Base-by-base conservation (phyloP, 1,140 invertebrate species). In the Papilio dardanus region DNA sequence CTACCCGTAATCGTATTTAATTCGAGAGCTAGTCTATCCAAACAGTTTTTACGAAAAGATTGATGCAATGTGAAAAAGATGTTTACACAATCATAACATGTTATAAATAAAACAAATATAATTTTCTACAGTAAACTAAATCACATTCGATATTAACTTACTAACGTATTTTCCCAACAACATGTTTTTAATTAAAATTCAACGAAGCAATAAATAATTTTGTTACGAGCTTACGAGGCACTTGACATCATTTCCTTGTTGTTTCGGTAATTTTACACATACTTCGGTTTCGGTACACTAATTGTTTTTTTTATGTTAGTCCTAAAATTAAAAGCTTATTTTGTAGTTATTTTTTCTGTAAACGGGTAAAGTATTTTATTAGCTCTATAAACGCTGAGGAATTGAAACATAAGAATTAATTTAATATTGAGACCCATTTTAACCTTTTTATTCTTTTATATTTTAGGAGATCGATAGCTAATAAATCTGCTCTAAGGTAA, bases 191-290 rank as follows among this genome's bases (percentile, higher is more conserved):
- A 46, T 46, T 46, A 46, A 46, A 46, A 42, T 35, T 35, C 8
- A 42, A 42, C 40, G 14, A 16, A 42, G 14, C 6, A 42, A 42
- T 42, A 42, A 19, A 46, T 46, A 46, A 16, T 0, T 46, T 46
- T 46, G 42, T 46, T 46, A 46, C 42, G 42, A 54, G 50, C 7
- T 24, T 54, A 54, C 21, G 50, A 28, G 50, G 21, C 21, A 54
- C 50, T 54, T 54, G 50, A 54, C 50, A 54, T 54, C 46, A 50
- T 50, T 50, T 50, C 46, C 46, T 50, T 50, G n/a, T 50, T 50
- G 7, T 54, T 54, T 54, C 50, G 19, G 7, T 54, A 54, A 10
- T 54, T 54, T 28, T 21, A 50, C 46, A 12, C 50, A 54, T 54
- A 0, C 4, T 46, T 46, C n/a, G n/a, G 14, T 37, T 46, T 46